Evolutionary conservation across 2,797 vertebrate species (phyloP).

Genomic region (Dermochelys coriacea): DNA sequence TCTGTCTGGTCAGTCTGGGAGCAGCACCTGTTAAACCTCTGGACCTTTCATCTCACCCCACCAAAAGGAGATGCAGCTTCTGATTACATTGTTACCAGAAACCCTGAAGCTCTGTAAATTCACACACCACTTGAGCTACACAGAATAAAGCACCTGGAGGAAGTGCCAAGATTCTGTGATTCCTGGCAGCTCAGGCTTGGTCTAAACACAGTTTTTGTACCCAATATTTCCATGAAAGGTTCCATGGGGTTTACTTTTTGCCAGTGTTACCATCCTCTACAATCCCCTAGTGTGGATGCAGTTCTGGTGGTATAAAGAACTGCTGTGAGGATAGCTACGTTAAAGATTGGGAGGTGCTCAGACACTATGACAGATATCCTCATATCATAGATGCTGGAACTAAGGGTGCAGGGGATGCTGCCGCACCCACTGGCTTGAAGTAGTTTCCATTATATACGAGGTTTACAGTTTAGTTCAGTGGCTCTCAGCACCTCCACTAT

Average conservation of each 20-base stretch:
- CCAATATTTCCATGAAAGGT: background rate
- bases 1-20: background rate
- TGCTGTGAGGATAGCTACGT: background rate
- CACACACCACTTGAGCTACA: background rate
- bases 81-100: background rate
- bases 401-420: no score
- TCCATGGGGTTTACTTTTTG: background rate
- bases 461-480: no score
- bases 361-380: background rate
- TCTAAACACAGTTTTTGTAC: background rate
- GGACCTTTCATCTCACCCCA: background rate
- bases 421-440: no score
- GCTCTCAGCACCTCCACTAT: no score
- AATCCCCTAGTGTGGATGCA: background rate
- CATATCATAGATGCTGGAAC: background rate
- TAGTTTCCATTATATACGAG: no score
- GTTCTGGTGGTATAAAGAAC: background rate
- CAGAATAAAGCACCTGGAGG: background rate
- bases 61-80: background rate
- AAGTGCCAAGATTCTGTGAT: background rate
- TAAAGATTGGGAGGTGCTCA: background rate
- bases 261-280: background rate
- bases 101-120: background rate
- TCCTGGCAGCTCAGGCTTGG: background rate
- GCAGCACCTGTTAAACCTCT: background rate